A percentile compares a stretch with the other conserved stretches of the same genome.
phyloP scores from a whole-genome alignment of 2,113 vertebrate genomes.

The Ariopsis seemanni region DNA sequence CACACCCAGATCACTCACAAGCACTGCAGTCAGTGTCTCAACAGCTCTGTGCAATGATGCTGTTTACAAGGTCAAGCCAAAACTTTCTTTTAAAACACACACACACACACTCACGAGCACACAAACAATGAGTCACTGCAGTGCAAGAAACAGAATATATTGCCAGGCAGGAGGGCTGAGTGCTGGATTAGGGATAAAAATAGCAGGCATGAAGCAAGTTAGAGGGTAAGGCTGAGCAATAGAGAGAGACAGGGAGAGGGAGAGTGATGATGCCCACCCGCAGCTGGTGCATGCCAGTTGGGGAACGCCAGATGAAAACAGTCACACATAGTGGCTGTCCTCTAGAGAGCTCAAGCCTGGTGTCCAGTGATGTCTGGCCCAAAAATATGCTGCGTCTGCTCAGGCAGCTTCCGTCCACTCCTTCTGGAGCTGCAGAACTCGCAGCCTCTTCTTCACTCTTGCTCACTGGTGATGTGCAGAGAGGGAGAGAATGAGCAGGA shows the following conservation, averaged over 20 bases:
- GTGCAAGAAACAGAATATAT: conserved; percentile 45
- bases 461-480: conserved; percentile 38
- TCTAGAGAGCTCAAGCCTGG: conserved; percentile 50
- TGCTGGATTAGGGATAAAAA: conserved; percentile 47
- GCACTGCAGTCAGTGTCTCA: conserved; percentile 49
- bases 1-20: conserved; percentile 67
- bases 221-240: conserved; percentile 23
- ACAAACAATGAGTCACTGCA: conserved; percentile 37
- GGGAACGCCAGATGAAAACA: conserved; percentile 97
- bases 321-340: conserved; percentile 89
- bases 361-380: conserved; percentile 42
- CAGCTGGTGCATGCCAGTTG: conserved; percentile 93
- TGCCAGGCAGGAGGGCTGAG: conserved; percentile 40
- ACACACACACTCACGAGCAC: conserved; percentile 40
- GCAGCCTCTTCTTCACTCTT: conserved; percentile 30
- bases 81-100: not conserved
- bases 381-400: conserved; percentile 37
- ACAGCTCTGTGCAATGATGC: conserved; percentile 28
- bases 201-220: conserved; percentile 35
- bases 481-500: conserved; percentile 59
- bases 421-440: conserved; percentile 27
- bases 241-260: conserved; percentile 24
- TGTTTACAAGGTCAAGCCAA: conserved; percentile 46
- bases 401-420: conserved; percentile 23
- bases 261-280: conserved; percentile 81